phyloP scores from a whole-genome alignment of 2,888 invertebrate genomes.

The Eucriotettix oculatus region DNA sequence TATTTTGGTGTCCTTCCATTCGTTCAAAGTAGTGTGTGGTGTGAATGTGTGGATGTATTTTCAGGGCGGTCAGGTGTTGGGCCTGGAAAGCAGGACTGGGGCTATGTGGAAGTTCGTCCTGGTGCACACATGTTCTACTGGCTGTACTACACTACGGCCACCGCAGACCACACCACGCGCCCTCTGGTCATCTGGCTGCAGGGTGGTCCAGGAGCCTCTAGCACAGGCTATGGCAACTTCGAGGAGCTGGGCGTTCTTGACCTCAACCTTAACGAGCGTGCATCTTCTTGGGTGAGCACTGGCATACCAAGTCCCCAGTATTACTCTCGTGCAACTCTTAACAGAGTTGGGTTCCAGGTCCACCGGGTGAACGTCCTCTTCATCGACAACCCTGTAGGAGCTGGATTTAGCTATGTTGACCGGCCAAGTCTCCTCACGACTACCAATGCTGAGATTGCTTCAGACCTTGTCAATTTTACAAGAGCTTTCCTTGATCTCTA shows the following conservation, averaged over 20 bases:
- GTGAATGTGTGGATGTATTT: background rate
- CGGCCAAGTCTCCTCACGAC: conserved; percentile 29
- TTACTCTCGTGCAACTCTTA: no score
- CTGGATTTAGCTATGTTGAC: conserved; percentile 71
- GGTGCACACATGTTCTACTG: conserved; percentile 78
- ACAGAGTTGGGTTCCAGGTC: conserved; percentile 30
- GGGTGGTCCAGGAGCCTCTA: conserved; percentile 72
- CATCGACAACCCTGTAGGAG: conserved; percentile 81
- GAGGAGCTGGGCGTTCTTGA: conserved; percentile 64
- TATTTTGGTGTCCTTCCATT: no score
- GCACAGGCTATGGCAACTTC: conserved; percentile 76
- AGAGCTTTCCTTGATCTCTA: conserved; percentile 46
- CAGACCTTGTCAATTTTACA: conserved; percentile 59
- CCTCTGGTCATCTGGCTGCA: conserved; percentile 79
- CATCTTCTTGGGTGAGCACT: conserved; percentile 51
- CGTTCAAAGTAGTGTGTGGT: no score
- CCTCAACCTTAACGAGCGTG: conserved; percentile 44
- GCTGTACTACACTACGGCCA: conserved; percentile 58
- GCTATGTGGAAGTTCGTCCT: conserved; percentile 51
- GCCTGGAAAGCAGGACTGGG: conserved; percentile 52
- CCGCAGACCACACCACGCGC: conserved; percentile 40
- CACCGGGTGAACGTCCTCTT: conserved; percentile 67
- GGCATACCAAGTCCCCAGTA: conserved; percentile 10
- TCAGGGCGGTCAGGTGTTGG: conserved; percentile 29
- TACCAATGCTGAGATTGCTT: conserved; percentile 47